phyloP scores from a whole-genome alignment of 2,888 invertebrate genomes.

The Drosophila falleni region DNA sequence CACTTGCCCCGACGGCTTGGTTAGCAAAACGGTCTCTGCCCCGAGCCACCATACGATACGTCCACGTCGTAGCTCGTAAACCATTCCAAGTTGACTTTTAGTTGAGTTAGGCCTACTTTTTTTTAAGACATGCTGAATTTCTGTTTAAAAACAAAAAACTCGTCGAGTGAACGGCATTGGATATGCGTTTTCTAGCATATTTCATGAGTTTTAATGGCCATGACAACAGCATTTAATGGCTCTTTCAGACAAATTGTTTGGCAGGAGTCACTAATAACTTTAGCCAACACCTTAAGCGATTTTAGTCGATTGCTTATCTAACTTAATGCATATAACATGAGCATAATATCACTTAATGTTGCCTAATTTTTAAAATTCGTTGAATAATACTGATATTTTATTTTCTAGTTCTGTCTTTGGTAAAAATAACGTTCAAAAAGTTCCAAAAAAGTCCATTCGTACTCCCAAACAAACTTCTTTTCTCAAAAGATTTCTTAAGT shows the following conservation, averaged over 20 bases:
- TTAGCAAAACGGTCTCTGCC: conserved; percentile 9
- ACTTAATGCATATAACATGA: conserved; percentile 3
- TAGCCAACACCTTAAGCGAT: conserved; percentile 12
- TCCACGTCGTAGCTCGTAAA: conserved; percentile 26
- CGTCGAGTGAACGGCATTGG: conserved; percentile 33
- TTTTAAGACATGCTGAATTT: conserved; percentile 25
- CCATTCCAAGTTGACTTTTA: conserved; percentile 28
- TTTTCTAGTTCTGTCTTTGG: background rate
- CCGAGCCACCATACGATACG: conserved; percentile 4
- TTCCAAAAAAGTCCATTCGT: no score
- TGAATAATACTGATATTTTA: background rate
- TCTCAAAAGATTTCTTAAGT: no score
- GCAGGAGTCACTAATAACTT: conserved; percentile 19
- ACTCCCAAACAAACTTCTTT: no score
- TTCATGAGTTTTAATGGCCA: conserved; percentile 36
- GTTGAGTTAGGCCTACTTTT: conserved; percentile 43
- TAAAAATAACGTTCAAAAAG: no score
- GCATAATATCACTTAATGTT: background rate
- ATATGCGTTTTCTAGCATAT: conserved; percentile 25
- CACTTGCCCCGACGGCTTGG: conserved; percentile 57
- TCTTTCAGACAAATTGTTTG: conserved; percentile 31
- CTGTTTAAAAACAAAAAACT: conserved; percentile 9
- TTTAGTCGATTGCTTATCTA: conserved; percentile 11
- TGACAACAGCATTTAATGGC: conserved; percentile 42
- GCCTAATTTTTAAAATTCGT: background rate